phyloP scores from a whole-genome alignment of 2,113 vertebrate genomes.

The Ornithorhynchus anatinus region DNA sequence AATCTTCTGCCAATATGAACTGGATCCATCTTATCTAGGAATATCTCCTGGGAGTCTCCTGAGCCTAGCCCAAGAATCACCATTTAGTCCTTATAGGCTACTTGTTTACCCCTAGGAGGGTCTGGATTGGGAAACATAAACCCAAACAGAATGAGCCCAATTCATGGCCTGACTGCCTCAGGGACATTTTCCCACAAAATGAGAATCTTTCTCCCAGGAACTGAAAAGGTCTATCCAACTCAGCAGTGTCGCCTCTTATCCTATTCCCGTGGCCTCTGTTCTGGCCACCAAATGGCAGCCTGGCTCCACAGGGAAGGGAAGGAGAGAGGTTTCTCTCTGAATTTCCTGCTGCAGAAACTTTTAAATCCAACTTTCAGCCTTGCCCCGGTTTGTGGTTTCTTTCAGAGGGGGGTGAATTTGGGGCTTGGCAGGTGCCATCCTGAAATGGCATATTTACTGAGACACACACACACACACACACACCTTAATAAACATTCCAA shows the following conservation, averaged over 20 bases:
- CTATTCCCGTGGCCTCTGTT: background rate
- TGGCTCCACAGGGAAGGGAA: background rate
- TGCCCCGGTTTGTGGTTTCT: background rate
- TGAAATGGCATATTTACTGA: no score
- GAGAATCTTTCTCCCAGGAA: background rate
- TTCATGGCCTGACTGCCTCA: background rate
- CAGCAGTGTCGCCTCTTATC: background rate
- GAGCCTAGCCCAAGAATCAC: no score
- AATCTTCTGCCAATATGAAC: no score
- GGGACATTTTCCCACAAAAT: slow-evolving; percentile 6
- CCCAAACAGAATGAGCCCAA: background rate
- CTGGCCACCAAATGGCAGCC: background rate
- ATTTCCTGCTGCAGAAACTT: slow-evolving; percentile 3
- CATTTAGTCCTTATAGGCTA: no score
- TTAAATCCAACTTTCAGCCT: background rate
- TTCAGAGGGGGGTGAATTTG: background rate
- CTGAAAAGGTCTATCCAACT: background rate
- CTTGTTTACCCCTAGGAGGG: background rate
- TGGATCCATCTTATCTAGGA: no score
- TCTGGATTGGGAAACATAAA: background rate
- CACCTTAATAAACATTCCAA: no score
- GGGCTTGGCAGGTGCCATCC: background rate
- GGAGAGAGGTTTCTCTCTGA: background rate
- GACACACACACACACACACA: background rate
- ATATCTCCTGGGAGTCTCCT: no score